Conservation (phyloP, 2,797 vertebrate genomes). For the Neosalanx taihuensis region DNA sequence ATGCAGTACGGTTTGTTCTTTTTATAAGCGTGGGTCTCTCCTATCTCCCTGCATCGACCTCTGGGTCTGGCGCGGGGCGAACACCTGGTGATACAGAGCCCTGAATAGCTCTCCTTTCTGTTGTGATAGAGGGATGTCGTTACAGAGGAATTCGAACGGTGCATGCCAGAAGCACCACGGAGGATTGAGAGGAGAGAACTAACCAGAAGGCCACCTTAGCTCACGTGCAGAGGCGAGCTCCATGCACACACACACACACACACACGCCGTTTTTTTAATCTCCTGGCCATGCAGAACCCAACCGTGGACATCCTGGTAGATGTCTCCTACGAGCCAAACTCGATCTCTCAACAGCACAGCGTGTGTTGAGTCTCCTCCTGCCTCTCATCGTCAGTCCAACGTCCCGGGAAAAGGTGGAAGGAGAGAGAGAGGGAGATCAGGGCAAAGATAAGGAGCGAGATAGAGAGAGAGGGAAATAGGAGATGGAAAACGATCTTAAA, state of each 20-base stretch:
- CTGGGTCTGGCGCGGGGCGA: slow-evolving; percentile 23
- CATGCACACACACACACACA: not conserved
- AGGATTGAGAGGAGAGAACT: slow-evolving; percentile 26
- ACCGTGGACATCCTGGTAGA: not conserved
- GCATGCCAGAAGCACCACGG: slow-evolving; percentile 67
- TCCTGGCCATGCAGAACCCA: not conserved
- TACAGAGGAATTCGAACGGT: slow-evolving; percentile 64
- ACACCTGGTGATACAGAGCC: slow-evolving; percentile 49
- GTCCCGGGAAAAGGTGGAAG: not conserved
- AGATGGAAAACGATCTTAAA: not conserved
- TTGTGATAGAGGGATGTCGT: slow-evolving; percentile 64
- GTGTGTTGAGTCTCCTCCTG: not conserved
- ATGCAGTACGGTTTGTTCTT: not conserved
- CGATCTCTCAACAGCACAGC: not conserved
- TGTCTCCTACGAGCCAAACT: not conserved
- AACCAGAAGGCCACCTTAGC: slow-evolving; percentile 18
- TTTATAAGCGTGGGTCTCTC: not conserved
- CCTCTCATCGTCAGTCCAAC: not conserved
- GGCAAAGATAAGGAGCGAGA: slow-evolving; percentile 8
- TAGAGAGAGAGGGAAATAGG: not conserved
- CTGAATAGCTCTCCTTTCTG: slow-evolving; percentile 43
- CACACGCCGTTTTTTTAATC: not conserved
- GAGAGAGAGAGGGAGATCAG: slow-evolving; percentile 6
- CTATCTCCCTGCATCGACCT: no score
- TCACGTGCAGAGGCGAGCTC: no score